A percentile compares a stretch with the other conserved stretches of the same genome.
phyloP scores from a whole-genome alignment of 2,888 invertebrate species.

The Meteorus cinctellus region DNA sequence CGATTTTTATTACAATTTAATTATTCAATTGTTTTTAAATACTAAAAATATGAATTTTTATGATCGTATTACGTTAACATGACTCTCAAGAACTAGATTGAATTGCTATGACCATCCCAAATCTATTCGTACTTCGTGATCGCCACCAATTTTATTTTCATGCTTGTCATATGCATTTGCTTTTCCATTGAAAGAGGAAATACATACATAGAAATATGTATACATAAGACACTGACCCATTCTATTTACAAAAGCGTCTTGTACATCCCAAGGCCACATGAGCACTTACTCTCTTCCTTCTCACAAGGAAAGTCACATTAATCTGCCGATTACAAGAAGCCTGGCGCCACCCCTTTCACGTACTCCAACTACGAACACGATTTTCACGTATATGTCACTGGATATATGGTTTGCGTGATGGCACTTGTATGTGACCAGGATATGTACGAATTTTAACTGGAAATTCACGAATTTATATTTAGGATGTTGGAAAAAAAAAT shows the following conservation, averaged over 20 bases:
- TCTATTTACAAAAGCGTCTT: constrained; percentile 31
- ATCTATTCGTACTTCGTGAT: neutral
- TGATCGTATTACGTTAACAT: too few species aligned
- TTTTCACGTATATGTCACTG: constrained; percentile 42
- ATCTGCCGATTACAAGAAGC: constrained; percentile 72
- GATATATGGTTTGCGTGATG: constrained; percentile 29
- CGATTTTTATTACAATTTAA: too few species aligned
- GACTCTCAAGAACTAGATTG: too few species aligned
- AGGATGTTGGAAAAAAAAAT: neutral
- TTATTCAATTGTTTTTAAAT: too few species aligned
- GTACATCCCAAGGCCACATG: constrained; percentile 22
- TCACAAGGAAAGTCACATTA: constrained; percentile 65
- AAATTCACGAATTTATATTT: constrained; percentile 1
- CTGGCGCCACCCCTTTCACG: constrained; percentile 70
- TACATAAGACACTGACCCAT: constrained; percentile 25
- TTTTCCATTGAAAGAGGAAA: neutral
- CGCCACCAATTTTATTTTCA: neutral
- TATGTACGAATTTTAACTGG: neutral
- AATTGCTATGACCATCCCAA: neutral
- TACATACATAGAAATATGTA: neutral
- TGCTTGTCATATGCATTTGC: neutral
- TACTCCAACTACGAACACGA: constrained; percentile 65
- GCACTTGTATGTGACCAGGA: constrained; percentile 11
- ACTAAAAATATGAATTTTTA: too few species aligned
- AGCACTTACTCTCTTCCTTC: constrained; percentile 24